phyloP scores from a whole-genome alignment of 2,113 vertebrate species.

The Bubo bubo region DNA sequence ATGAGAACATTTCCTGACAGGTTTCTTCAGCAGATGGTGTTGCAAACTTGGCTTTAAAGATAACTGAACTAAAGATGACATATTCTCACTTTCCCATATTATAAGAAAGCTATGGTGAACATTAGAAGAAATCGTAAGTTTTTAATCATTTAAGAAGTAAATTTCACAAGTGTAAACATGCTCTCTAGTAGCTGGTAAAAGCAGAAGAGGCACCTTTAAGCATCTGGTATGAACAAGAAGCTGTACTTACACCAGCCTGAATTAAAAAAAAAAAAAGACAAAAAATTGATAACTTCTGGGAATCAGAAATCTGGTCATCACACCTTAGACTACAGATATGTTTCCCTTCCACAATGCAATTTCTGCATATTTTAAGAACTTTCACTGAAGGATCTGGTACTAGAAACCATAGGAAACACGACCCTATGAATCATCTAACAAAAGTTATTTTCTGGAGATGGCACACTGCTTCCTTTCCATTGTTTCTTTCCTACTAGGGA shows the following conservation, averaged over 20 bases:
- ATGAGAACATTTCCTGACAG: conserved; percentile 12
- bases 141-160: not conserved
- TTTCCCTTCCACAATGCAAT: not conserved
- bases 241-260: not conserved
- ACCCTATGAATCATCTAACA: not conserved
- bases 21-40: not conserved
- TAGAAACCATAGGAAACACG: not conserved
- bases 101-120: not conserved
- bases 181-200: not conserved
- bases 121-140: fast-evolving
- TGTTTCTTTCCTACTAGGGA: not conserved
- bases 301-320: not conserved
- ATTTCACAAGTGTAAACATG: not conserved
- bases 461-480: not conserved
- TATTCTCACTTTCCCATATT: not conserved
- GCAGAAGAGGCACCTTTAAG: not conserved
- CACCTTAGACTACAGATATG: not conserved
- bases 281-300: not conserved
- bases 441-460: not conserved
- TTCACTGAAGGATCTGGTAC: not conserved
- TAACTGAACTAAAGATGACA: fast-evolving
- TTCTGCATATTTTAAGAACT: not conserved
- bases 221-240: not conserved
- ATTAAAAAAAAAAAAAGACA: not conserved
- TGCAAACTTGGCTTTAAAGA: not conserved